Conservation (phyloP, 2,113 vertebrate genomes). For the Garra rufa region DNA sequence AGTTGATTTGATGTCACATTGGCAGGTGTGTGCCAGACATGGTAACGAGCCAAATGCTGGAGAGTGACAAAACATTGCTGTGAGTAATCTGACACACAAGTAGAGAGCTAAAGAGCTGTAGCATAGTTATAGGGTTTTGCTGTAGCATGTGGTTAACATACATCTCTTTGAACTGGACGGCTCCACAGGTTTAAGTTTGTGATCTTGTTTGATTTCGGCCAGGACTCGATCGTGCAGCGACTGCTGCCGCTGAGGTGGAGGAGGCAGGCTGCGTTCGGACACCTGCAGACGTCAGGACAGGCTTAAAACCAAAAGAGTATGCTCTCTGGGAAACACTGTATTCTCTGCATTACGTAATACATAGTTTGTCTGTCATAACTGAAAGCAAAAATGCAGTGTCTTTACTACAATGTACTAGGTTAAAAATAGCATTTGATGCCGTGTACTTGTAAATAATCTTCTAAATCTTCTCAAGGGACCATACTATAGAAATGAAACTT, state of each 20-base stretch:
- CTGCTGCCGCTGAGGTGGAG: constrained; percentile 82
- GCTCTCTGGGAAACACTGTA: neutral
- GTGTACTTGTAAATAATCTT: too few species aligned
- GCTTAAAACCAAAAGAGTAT: neutral
- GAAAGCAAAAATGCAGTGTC: neutral
- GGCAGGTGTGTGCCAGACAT: constrained; percentile 84
- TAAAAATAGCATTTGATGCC: neutral
- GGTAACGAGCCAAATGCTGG: constrained; percentile 89
- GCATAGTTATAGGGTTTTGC: neutral
- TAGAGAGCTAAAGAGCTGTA: neutral
- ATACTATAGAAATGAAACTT: too few species aligned
- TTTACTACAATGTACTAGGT: neutral
- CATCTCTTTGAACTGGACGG: constrained; percentile 72
- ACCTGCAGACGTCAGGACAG: constrained; percentile 72
- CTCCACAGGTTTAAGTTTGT: constrained; percentile 86
- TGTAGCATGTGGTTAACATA: constrained; percentile 60
- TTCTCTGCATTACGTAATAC: too few species aligned
- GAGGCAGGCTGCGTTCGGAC: constrained; percentile 85
- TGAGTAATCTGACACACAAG: neutral
- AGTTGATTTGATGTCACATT: constrained; percentile 80
- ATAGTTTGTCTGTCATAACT: neutral
- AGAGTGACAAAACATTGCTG: constrained; percentile 4
- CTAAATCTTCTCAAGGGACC: too few species aligned
- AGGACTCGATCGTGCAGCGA: constrained; percentile 89
- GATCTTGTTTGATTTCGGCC: constrained; percentile 90